These are phyloP conservation scores for Tigriopus japonicus DNA, from an alignment of 1,140 invertebrate genomes.

Conservation along the genomic window DNA sequence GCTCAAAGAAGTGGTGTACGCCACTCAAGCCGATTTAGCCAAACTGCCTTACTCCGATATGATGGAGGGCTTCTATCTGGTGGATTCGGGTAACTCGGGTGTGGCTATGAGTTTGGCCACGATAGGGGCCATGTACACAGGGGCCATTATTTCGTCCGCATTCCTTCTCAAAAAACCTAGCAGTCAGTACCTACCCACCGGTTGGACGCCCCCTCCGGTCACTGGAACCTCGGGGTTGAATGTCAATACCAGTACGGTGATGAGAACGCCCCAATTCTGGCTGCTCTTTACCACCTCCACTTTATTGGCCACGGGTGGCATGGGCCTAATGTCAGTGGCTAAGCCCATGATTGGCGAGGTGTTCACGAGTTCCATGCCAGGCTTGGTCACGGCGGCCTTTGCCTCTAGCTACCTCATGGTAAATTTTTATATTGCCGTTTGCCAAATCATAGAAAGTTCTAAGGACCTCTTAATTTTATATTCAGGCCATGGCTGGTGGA, in stretches of 20 bases:
- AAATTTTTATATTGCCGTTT: background rate
- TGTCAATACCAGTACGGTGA: conserved; percentile 1
- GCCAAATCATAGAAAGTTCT: background rate
- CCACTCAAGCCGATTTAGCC: conserved; percentile 9
- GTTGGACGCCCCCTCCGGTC: conserved; percentile 1
- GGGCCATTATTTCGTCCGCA: background rate
- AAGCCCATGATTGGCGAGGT: conserved; percentile 13
- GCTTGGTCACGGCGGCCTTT: conserved; percentile 1
- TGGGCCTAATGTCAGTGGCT: conserved; percentile 14
- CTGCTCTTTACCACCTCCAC: conserved; percentile 10
- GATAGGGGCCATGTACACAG: conserved; percentile 2
- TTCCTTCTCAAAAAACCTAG: conserved; percentile 1
- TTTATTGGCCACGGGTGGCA: conserved; percentile 9
- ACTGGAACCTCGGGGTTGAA: background rate
- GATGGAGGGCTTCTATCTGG: conserved; percentile 11
- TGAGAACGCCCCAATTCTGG: conserved; percentile 15
- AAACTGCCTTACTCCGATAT: conserved; percentile 11
- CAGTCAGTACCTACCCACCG: conserved; percentile 1
- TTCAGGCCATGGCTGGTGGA: conserved; percentile 10
- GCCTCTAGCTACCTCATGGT: conserved; percentile 6
- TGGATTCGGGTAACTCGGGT: conserved; percentile 10
- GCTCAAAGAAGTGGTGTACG: conserved; percentile 12
- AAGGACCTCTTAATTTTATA: background rate
- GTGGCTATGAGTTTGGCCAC: background rate
- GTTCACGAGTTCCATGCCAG: conserved; percentile 11